phyloP scores from a whole-genome alignment of 1,140 invertebrate genomes.

The Orussus abietinus region DNA sequence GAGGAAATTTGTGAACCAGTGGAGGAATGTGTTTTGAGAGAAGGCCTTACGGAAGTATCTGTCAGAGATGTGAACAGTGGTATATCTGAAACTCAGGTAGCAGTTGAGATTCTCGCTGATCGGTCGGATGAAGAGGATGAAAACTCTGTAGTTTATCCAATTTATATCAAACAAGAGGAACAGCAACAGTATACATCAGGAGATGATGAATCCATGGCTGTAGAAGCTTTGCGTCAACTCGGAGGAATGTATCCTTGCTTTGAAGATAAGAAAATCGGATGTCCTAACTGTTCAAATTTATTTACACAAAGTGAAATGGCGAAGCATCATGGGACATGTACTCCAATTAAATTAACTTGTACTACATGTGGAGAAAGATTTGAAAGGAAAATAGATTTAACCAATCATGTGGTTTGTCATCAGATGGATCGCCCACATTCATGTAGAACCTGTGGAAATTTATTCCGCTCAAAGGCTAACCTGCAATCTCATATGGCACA shows the following conservation, averaged over 20 bases:
- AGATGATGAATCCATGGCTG: conserved; percentile 52
- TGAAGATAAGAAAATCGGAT: conserved; percentile 37
- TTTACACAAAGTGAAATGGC: conserved; percentile 27
- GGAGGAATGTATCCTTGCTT: conserved; percentile 49
- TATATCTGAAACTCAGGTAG: conserved; percentile 23
- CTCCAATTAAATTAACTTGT: conserved; percentile 33
- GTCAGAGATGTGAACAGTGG: conserved; percentile 19
- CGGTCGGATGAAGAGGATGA: conserved; percentile 32
- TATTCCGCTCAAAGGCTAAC: conserved; percentile 43
- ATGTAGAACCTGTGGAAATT: conserved; percentile 45
- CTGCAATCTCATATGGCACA: conserved; percentile 41
- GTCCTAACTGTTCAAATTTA: conserved; percentile 24
- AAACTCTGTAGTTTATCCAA: conserved; percentile 29
- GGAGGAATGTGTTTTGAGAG: conserved; percentile 31
- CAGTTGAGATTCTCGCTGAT: conserved; percentile 33
- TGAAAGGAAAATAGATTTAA: conserved; percentile 43
- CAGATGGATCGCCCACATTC: conserved; percentile 46
- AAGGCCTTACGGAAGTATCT: conserved; percentile 25
- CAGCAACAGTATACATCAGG: conserved; percentile 39
- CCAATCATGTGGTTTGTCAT: conserved; percentile 50
- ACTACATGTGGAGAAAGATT: conserved; percentile 42
- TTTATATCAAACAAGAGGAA: conserved; percentile 43
- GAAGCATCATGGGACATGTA: conserved; percentile 32
- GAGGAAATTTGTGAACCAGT: conserved; percentile 43
- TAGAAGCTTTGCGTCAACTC: conserved; percentile 51